Evolutionary conservation across 1,140 invertebrate species (phyloP), one percentile per base, ranked within the genome.

Genomic region (Nasonia giraulti): DNA sequence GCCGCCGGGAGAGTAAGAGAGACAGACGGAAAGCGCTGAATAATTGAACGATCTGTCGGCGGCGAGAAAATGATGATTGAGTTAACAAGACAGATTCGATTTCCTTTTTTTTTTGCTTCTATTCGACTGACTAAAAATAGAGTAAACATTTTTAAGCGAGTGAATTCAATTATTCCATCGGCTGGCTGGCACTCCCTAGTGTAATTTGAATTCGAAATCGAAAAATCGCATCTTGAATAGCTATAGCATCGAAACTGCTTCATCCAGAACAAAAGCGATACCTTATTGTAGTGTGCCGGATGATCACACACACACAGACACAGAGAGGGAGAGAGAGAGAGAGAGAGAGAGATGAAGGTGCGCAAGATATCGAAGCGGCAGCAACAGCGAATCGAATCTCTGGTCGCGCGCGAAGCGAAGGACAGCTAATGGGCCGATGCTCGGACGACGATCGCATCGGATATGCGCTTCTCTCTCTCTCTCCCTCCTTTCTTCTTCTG

Each of bases 401-500:
- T 62, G 55, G 17, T 2, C 47, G 47, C 47, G 17, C 55, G 55
- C 55, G 23, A 37, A 37, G 33, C 68, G 68, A 71, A 71, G 68
- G 68, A 71, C 68, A 31, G 68, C 68, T 71, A 71, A 71, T 71
- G 68, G 55, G 68, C 10, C 27, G 23, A 31, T 14, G 47, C 47
- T 12, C 47, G 47, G 47, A n/a, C 66, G 66, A 68, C 23, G 66
- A n/a, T 31, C 68, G 68, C 68, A 23, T 73, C 79, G n/a, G 40
- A 79, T 66, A 66, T 40, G 79, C 80, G 71, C 55, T 66, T 77
- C 40, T 77, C 76, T 84, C 62, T 85, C 71, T 27, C 12, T 66
- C n/a, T 50, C 8, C 14, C 23, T 12, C 8, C 31, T 62, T 7
- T 73, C 68, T 47, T 69, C 12, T 71, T 82, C 33, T n/a, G 12